A percentile compares a stretch with the other conserved stretches of the same genome.
phyloP scores from a whole-genome alignment of 2,113 vertebrate species.

The Psilopogon haemacephalus region DNA sequence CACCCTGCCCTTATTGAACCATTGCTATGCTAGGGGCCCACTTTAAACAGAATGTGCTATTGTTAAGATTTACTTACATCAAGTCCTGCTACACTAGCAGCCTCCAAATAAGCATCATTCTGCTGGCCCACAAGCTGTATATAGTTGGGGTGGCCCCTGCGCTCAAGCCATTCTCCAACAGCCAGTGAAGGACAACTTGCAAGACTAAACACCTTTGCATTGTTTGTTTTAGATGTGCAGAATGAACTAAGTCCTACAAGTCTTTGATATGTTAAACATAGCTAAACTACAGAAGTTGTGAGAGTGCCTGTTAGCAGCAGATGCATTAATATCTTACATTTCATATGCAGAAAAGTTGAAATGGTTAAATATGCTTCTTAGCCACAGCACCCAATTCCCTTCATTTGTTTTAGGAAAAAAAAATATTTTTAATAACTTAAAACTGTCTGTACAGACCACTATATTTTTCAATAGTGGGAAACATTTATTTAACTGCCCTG shows the following conservation, averaged over 20 bases:
- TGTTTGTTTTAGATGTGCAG: neutral
- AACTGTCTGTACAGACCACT: neutral
- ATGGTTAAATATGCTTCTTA: neutral
- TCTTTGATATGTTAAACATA: neutral
- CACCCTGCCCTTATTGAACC: too few species aligned
- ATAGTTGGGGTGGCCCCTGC: too few species aligned
- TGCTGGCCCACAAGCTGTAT: too few species aligned
- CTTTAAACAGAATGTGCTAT: too few species aligned
- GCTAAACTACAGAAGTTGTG: neutral
- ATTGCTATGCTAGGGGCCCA: too few species aligned
- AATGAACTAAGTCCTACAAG: neutral
- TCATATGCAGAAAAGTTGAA: neutral
- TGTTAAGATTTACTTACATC: too few species aligned
- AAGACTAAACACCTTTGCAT: neutral
- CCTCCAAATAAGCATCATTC: too few species aligned
- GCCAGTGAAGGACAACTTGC: neutral
- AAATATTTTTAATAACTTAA: neutral
- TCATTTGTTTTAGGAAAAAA: neutral
- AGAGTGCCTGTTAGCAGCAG: neutral
- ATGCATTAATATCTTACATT: neutral
- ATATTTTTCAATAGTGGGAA: neutral
- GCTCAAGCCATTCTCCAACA: too few species aligned
- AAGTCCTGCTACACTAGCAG: too few species aligned
- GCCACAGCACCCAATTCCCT: neutral
- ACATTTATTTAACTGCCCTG: neutral